phyloP scores from a whole-genome alignment of 2,888 invertebrate species.

The Eupithecia subumbrata region DNA sequence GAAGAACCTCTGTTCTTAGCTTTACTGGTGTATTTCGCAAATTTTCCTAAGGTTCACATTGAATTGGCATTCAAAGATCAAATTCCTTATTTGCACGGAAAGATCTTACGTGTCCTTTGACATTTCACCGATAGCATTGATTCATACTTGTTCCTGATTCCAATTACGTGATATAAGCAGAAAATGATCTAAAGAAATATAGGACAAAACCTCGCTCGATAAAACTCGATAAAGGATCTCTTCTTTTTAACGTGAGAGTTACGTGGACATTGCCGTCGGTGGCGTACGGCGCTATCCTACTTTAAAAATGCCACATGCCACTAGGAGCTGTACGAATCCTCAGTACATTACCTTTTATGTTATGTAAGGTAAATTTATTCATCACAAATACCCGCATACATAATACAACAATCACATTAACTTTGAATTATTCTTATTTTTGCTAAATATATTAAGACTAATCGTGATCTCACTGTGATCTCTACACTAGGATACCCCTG shows the following conservation, averaged over 20 bases:
- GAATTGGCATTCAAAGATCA: background rate
- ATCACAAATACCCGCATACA: too few relatives aligned
- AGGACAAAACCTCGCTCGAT: background rate
- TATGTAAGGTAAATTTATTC: too few relatives aligned
- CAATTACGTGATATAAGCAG: background rate
- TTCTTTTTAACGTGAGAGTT: background rate
- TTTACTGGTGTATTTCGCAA: background rate
- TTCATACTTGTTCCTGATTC: background rate
- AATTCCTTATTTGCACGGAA: background rate
- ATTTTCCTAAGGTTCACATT: background rate
- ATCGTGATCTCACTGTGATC: too few relatives aligned
- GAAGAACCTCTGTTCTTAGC: background rate
- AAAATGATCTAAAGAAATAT: background rate
- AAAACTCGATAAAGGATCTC: background rate
- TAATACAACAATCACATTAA: too few relatives aligned
- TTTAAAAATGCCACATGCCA: background rate
- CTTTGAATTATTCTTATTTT: too few relatives aligned
- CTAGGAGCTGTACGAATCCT: background rate
- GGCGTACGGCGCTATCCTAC: background rate
- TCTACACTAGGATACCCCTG: too few relatives aligned
- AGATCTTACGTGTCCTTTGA: background rate
- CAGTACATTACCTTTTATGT: background rate
- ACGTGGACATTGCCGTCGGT: background rate
- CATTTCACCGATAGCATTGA: background rate
- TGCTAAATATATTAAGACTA: too few relatives aligned